Evolutionary conservation across 2,113 vertebrate genomes (phyloP), one percentile per base, ranked within the genome.

Genomic region (Eulemur macaco): DNA sequence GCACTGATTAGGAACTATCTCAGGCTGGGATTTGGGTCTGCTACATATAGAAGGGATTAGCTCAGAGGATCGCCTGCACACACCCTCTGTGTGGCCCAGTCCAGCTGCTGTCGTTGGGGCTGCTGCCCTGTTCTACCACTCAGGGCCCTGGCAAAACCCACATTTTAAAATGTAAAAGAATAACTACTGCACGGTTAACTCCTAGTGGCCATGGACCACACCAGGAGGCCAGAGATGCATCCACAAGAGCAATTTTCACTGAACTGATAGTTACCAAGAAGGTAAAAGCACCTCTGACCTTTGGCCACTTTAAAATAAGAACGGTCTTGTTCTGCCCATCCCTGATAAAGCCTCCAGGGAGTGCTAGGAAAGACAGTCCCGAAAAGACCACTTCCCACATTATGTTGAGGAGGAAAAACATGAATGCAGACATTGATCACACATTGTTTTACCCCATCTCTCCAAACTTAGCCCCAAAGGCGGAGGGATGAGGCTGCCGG

Each of bases 1-100:
- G 64, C 52, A 54, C 39, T 64, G 56, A 69, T 96, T 78, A 94
- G 78, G 37, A 88, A 6, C 34, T 29, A 3, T 76, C 69, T 77
- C 47, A 8, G 90, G 88, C 73, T 3, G 25, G 93, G 89, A 94
- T 95, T 93, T 95, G 66, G 73, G 69, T 47, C 60, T 91, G 88
- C 82, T 85, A 42, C 71, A 83, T 83, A 86, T 83, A 94, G 91
- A 93, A 92, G 34, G 82, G 86, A 96, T 95, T 88, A 96, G 52
- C 73, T 84, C 82, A 63, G 81, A 87, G 86, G 71, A 73, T 90
- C 45, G 74, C 4, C 17, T 47, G 50, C 5, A 0, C 60, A 25
- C 5, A 58, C 37, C 17, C 54, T 85, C 27, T 10, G 31, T 11
- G 52, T 37, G 58, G 58, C 52, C 54, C 1, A 1, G 3, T 37